Evolutionary conservation across 2,888 invertebrate species (phyloP), one percentile per base, ranked within the genome.

Genomic region (Oasisia sp.): DNA sequence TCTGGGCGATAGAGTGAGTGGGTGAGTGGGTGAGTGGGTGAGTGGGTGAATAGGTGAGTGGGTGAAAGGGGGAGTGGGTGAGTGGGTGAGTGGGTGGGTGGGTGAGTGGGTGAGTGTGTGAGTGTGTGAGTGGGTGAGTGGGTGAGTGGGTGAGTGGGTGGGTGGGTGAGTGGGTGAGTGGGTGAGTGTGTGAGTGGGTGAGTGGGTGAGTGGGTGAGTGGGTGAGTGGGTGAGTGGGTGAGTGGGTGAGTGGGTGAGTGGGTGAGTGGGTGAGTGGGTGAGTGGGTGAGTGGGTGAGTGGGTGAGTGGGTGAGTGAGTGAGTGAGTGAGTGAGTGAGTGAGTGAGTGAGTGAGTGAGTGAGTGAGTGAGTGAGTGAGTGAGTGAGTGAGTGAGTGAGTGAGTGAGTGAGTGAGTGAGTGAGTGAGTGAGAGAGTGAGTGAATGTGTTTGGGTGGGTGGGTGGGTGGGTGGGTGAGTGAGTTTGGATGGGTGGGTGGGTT

Each of bases 181-280:
- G 58, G 91, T 74, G 91, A 92, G 91, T 92, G 93, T 91, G 89
- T 91, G 92, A 92, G 74, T 92, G 91, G 92, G 91, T 91, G 90
- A 90, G 92, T 91, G 91, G 91, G 91, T 92, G 93, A 92, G 92
- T 91, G 93, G 92, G 92, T 92, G 91, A 45, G 91, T 90, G 92
- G n/a, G 92, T 74, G 91, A 92, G 91, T 50, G 91, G 19, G 91
- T 91, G 92, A 45, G 91, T 38, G 91, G 32, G 58, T 44, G 92
- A 91, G 92, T 44, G 91, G 12, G 91, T 91, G 91, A 11, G 45
- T 91, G 91, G 14, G 50, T 50, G 50, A 9, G 5, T 50, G 50
- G 14, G 50, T 50, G 50, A 9, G 5, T 50, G 50, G 89, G 50
- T 50, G 50, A 9, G 5, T 50, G 50, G 9, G 50, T 50, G 2